Evolutionary conservation across 92 coral and sea anemone species (phyloP).

Genomic region (Palythoa grandis): DNA sequence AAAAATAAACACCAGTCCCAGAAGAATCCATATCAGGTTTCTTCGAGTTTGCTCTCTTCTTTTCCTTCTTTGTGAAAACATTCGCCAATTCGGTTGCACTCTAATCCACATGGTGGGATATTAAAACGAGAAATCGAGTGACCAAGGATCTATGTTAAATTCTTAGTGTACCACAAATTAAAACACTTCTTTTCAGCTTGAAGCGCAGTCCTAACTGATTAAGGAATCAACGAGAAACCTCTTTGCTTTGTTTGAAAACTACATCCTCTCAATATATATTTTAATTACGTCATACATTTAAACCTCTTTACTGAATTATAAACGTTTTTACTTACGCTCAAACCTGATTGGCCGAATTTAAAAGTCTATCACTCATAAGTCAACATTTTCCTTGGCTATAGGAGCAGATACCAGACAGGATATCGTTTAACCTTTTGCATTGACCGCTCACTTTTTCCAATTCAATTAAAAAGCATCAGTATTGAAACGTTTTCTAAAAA

Average conservation of each 20-base stretch:
- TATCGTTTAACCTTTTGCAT: background rate
- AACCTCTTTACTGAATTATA: background rate
- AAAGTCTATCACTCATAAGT: background rate
- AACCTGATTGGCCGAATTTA: background rate
- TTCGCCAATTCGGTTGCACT: constrained; percentile 1
- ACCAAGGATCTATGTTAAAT: background rate
- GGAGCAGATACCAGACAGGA: background rate
- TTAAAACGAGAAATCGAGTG: background rate
- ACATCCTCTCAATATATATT: background rate
- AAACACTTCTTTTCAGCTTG: background rate
- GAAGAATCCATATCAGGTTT: background rate
- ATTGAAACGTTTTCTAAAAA: too few relatives aligned
- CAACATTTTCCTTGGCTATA: background rate
- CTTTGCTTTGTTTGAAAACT: background rate
- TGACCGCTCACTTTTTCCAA: too few relatives aligned
- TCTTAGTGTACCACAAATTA: background rate
- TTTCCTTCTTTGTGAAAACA: constrained; percentile 15
- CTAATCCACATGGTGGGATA: background rate
- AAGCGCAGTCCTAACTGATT: background rate
- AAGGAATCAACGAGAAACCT: background rate
- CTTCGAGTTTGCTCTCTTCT: background rate
- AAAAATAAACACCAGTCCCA: background rate
- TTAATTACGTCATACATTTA: background rate
- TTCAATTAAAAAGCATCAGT: too few relatives aligned
- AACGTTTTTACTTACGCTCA: background rate